Percentiles rank a stretch among this genome's conserved stretches.
Conservation (phyloP, 2,888 invertebrate genomes). For the Gisinianus flammeolus region DNA sequence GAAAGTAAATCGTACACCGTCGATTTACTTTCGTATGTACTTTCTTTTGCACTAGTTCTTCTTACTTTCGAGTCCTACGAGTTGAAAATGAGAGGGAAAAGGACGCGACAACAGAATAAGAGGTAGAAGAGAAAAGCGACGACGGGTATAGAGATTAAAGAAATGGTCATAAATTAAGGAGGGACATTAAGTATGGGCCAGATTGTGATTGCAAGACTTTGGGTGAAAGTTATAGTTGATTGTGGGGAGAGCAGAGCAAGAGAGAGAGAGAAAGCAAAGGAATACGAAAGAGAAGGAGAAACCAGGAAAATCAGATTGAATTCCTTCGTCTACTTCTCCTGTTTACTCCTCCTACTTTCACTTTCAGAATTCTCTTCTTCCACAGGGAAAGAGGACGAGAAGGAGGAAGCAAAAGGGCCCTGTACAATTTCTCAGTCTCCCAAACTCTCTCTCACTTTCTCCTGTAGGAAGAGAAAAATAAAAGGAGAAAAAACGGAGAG, state of each 20-base stretch:
- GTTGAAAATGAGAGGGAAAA: neutral
- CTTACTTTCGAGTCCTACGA: neutral
- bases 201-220: neutral
- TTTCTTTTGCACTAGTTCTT: neutral
- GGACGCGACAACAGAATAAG: neutral
- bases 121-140: neutral
- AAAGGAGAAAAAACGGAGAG: neutral
- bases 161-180: neutral
- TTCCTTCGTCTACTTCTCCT: too few species aligned
- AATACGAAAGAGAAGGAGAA: neutral
- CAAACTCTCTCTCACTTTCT: neutral
- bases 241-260: neutral
- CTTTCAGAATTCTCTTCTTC: neutral
- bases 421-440: neutral
- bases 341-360: neutral
- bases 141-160: neutral
- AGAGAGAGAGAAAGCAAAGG: slow-evolving; percentile 7
- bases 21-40: too few species aligned
- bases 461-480: neutral
- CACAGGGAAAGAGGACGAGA: neutral
- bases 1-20: too few species aligned
- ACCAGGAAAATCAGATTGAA: slow-evolving; percentile 22
- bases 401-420: neutral
- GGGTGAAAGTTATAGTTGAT: neutral
- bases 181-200: neutral